Evolutionary conservation across 2,888 invertebrate genomes (phyloP).

Genomic region (Oxytorus armatus): DNA sequence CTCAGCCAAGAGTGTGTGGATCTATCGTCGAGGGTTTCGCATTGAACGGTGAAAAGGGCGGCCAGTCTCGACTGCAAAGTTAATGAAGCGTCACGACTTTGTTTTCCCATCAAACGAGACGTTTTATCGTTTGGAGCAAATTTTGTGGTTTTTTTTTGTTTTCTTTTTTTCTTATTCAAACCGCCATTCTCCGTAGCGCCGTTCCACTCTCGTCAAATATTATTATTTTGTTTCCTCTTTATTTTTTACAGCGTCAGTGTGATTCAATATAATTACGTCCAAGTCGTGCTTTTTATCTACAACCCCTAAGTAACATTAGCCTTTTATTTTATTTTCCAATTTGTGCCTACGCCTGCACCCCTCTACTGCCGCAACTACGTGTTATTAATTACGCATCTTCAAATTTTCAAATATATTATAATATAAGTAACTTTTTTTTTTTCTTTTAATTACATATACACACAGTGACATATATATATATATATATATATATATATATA

Average conservation of each 20-base stretch:
- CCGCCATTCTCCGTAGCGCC: constrained; percentile 70
- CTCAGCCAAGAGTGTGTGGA: constrained; percentile 68
- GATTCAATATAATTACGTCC: constrained; percentile 65
- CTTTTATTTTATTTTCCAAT: constrained; percentile 31
- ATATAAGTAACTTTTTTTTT: constrained; percentile 35
- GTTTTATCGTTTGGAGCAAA: constrained; percentile 31
- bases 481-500: constrained; percentile 14
- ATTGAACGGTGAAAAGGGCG: constrained; percentile 74
- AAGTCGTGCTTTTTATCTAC: constrained; percentile 77
- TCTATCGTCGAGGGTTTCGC: constrained; percentile 71
- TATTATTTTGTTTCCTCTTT: constrained; percentile 14
- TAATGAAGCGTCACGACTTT: constrained; percentile 41
- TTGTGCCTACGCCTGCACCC: constrained; percentile 79
- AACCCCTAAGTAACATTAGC: constrained; percentile 74
- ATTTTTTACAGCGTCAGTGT: constrained; percentile 69
- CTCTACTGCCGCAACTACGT: constrained; percentile 75
- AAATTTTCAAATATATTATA: constrained; percentile 50
- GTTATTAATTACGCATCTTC: constrained; percentile 60
- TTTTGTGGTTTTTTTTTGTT: neutral
- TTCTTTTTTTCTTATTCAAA: constrained; percentile 13
- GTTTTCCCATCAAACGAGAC: constrained; percentile 62
- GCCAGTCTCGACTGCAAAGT: constrained; percentile 39
- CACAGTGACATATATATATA: neutral
- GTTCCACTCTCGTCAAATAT: constrained; percentile 69
- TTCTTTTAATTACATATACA: constrained; percentile 2